Evolutionary conservation across 2,797 vertebrate genomes (phyloP), one percentile per base, ranked within the genome.

Genomic region (Gorsachius magnificus): DNA sequence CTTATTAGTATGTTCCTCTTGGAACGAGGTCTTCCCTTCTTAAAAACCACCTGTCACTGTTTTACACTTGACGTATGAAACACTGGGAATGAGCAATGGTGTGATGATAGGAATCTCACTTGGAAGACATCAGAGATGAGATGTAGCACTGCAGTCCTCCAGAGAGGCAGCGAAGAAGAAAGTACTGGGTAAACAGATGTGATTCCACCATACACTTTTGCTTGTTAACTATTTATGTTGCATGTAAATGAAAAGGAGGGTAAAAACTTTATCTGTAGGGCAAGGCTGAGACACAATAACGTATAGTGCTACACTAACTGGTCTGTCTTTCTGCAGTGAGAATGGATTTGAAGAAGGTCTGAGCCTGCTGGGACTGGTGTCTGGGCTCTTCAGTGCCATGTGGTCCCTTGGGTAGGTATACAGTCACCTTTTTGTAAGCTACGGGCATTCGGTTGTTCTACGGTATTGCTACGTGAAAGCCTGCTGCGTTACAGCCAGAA

Each of bases 351-450:
- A 99, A 88, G 99, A 99, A 86, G 98, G 99, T 43, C 97, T 99
- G 16, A 99, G 99, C 91, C 99, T 99, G 3, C 94, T 99, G 46
- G 99, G 99, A n/a, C 97, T 99, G 78, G 98, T 99, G 29, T 99
- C 99, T 16, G 99, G 99, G 31, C 97, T 99, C 60, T 99, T 98
- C 54, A 97, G 90, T 48, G 99, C 99, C 7, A 95, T 99, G 91
- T 99, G 99, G 99, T 99, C 98, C 25, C 45, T 97, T 50, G 99
- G 99, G 99, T 99, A 98, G 83, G 98, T 98, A 48, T 28, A 38
- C 15, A 35, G 14, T 57, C 36, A 75, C 14, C 5, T 53, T 60
- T 72, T 51, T 65, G 13, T 72, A 69, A 61, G 13, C 14, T 50
- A 0, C n/a, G 51, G 50, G 45, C 3, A 3, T 88, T 80, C 26